Base-by-base conservation (phyloP, 2,888 invertebrate genomes). In the Drosophila colorata region DNA sequence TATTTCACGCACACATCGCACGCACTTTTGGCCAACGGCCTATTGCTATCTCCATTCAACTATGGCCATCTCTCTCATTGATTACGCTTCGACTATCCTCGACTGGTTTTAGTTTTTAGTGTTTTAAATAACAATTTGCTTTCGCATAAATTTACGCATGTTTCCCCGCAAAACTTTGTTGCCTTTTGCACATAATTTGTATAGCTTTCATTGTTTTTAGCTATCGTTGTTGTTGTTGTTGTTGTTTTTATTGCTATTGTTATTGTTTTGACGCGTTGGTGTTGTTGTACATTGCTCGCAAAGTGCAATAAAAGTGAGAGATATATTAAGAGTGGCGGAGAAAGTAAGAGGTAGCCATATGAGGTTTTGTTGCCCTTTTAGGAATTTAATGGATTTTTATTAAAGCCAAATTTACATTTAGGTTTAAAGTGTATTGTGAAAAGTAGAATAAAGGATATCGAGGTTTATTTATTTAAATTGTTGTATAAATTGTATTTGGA, bases 81-180 rank as follows among this genome's bases (percentile, higher is more conserved):
- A 47, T 20, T 46, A 14, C 52, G 53, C 37, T 49, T 40, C 38
- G 38, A 43, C 59, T 47, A 72, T 72, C 43, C 61, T 74, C 56
- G 49, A 58, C 77, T 76, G 74, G 58, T 63, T 76, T 78, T 71
- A 70, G 88, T 76, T 78, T 78, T 87, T 73, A 81, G 88, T 84
- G 72, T 83, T 88, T 84, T 84, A 88, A 88, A 84, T 86, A 84
- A 87, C 88, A 88, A 84, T 84, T 84, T 88, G 75, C 78, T 68
- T 87, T 87, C 80, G 84, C 87, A 84, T 84, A 83, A 88, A 87
- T 84, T 84, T 80, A 83, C 88, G 87, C 69, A 88, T 79, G 73
- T 72, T 87, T 84, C 58, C 60, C 41, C 60, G 71, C 66, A 57
- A 75, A 80, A 80, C 49, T 70, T 69, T 81, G 59, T 73, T 80